Percentiles rank a stretch among this genome's conserved stretches.
These are phyloP conservation scores for Anthoscopus minutus DNA, from an alignment of 2,113 vertebrate species.

Conservation along the genomic window DNA sequence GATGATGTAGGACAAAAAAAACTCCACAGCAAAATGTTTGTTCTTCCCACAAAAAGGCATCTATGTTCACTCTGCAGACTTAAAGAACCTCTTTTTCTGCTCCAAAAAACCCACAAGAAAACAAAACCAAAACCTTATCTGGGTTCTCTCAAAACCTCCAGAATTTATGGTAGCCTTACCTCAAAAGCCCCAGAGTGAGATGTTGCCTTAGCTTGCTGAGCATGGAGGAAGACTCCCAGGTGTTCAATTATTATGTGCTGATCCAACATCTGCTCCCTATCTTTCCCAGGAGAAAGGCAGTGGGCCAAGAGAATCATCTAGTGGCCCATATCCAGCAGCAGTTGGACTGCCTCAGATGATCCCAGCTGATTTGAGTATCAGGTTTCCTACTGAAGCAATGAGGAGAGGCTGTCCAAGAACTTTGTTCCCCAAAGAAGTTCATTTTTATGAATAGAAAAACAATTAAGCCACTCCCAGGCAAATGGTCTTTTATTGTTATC, in stretches of 20 bases:
- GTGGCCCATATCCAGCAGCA: slow-evolving; percentile 5
- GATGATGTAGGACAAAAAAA: background rate
- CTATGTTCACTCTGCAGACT: background rate
- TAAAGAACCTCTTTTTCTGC: accelerated
- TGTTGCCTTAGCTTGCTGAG: background rate
- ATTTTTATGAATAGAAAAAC: background rate
- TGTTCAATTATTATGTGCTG: background rate
- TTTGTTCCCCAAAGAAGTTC: background rate
- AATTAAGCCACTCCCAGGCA: background rate
- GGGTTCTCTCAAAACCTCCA: background rate
- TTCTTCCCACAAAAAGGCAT: background rate
- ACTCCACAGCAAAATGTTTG: background rate
- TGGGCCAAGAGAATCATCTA: slow-evolving; percentile 13
- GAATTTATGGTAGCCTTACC: background rate
- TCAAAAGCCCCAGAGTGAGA: background rate
- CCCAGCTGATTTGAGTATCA: background rate
- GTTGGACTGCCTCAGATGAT: background rate
- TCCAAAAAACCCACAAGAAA: background rate
- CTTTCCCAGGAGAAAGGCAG: slow-evolving; percentile 17
- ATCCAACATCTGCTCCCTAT: slow-evolving; percentile 27
- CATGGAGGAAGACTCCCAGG: background rate
- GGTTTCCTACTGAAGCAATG: background rate
- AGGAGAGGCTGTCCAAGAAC: background rate
- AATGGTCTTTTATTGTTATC: background rate
- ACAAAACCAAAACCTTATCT: background rate